Evolutionary conservation across 2,888 invertebrate species (phyloP), one percentile per base, ranked within the genome.

Genomic region (Drosophila birchii): DNA sequence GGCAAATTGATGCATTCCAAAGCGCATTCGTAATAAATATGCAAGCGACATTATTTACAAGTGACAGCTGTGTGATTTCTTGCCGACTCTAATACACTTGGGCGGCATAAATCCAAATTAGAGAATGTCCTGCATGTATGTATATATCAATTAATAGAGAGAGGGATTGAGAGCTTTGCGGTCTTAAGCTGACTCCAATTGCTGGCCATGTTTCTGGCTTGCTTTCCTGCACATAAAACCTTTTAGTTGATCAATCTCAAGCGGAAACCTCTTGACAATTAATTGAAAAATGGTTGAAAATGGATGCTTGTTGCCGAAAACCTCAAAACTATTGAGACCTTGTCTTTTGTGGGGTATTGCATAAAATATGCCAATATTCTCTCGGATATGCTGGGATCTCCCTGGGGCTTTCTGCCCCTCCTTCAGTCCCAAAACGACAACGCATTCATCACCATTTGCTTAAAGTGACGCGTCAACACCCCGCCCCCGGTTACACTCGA

Each of bases 401-500:
- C 74, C 61, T 75, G 78, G 64, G 64, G 64, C 34, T 58, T 18
- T 18, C 38, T 20, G 75, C 76, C 20, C 51, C 51, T 36, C 23
- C 32, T 32, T n/a, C 11, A 6, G 23, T 36, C 16, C 51, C 51
- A 23, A 53, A 67, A 78, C 81, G 70, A 78, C 75, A 72, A 74
- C 75, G 76, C 83, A 88, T 87, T 87, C 86, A 87, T 88, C 88
- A 86, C 86, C 80, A 86, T 88, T 86, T 86, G 83, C 78, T 85
- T 75, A 75, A 84, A 86, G 85, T 81, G 87, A 86, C 75, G 81
- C 86, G 69, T 71, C 76, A 47, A 64, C 69, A 69, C 56, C 55
- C 51, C 63, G 11, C 57, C 44, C 53, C 39, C 49, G 54, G 23
- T 5, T 55, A 53, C 57, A 47, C 68, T 45, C 61, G 44, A 2